These are phyloP conservation scores for Zaprionus bogoriensis DNA, from an alignment of 2,888 invertebrate genomes.

Conservation along the genomic window DNA sequence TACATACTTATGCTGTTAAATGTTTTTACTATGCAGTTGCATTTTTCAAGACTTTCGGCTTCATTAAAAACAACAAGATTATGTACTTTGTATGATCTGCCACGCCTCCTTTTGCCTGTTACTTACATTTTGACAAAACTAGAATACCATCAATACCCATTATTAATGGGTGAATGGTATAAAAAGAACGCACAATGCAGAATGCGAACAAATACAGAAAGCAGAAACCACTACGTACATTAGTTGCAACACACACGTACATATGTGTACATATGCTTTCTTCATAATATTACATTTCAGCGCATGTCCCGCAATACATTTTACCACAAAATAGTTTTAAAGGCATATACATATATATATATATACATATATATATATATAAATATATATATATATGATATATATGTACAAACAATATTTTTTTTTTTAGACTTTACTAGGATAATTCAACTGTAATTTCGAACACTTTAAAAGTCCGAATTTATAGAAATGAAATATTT, in stretches of 20 bases:
- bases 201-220: slow-evolving; percentile 16
- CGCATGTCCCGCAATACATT: slow-evolving; percentile 42
- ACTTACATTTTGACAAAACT: too few relatives aligned
- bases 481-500: slow-evolving; percentile 62
- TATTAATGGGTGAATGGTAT: too few relatives aligned
- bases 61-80: slow-evolving; percentile 21
- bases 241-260: slow-evolving; percentile 18
- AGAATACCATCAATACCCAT: too few relatives aligned
- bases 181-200: slow-evolving; percentile 15
- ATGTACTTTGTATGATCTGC: too few relatives aligned
- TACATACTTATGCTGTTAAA: slow-evolving; percentile 37
- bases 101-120: too few relatives aligned
- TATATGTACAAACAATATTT: slow-evolving; percentile 25
- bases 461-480: slow-evolving; percentile 79
- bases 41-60: slow-evolving; percentile 65
- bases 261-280: slow-evolving; percentile 15
- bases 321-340: slow-evolving; percentile 39
- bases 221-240: slow-evolving; percentile 7
- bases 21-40: slow-evolving; percentile 66
- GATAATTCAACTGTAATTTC: slow-evolving; percentile 68
- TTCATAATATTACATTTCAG: slow-evolving; percentile 31
- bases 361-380: slow-evolving; percentile 23
- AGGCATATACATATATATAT: slow-evolving; percentile 17
- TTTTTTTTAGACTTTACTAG: slow-evolving; percentile 68
- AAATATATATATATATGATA: slow-evolving; percentile 22